Conservation (phyloP, 2,797 vertebrate genomes). For the Pangasius krempfi region DNA sequence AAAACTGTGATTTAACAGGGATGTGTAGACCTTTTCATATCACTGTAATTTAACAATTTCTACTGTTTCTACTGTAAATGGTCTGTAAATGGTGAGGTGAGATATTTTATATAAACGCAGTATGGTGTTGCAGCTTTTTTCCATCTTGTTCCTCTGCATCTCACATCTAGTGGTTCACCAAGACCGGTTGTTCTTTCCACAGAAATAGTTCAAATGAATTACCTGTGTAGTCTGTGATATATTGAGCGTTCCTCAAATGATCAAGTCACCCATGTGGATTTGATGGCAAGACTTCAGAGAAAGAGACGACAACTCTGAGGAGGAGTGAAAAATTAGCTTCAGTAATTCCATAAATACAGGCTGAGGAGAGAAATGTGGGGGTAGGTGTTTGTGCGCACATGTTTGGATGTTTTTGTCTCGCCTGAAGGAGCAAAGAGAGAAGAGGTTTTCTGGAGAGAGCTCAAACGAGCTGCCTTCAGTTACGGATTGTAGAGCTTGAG, state of each 20-base stretch:
- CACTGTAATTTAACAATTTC: background rate
- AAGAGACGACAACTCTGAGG: background rate
- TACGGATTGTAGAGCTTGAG: slow-evolving; percentile 32
- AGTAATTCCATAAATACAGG: slow-evolving; percentile 15
- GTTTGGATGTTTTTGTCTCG: slow-evolving; percentile 42
- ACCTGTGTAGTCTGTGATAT: background rate
- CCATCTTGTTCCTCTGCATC: background rate
- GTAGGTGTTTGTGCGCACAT: slow-evolving; percentile 2
- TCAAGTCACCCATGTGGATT: background rate
- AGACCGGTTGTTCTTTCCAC: background rate
- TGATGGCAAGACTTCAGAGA: background rate
- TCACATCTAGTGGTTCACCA: background rate
- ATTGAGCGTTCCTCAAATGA: background rate
- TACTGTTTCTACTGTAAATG: background rate
- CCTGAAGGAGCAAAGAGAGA: slow-evolving; percentile 32
- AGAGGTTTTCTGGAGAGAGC: slow-evolving; percentile 48
- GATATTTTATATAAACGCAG: background rate
- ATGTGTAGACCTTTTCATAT: background rate
- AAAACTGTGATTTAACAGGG: background rate
- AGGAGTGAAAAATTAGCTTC: slow-evolving; percentile 26
- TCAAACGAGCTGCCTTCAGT: slow-evolving; percentile 53
- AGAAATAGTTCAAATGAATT: background rate
- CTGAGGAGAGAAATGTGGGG: background rate
- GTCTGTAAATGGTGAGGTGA: background rate
- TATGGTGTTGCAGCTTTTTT: background rate